phyloP scores from a whole-genome alignment of 2,797 vertebrate genomes.

The Enteromius thamalakanensis region DNA sequence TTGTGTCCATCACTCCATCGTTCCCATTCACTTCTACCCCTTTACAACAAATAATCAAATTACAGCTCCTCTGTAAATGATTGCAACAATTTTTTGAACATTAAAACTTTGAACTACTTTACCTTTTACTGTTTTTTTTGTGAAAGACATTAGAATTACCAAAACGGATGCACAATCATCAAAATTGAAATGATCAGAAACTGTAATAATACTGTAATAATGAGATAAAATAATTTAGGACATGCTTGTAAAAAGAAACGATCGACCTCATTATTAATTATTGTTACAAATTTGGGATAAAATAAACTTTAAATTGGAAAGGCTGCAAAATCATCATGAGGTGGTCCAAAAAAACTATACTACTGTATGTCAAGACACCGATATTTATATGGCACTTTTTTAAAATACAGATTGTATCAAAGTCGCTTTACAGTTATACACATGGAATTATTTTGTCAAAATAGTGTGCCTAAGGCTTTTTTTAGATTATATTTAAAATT shows the following conservation, averaged over 20 bases:
- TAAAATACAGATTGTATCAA: too few relatives aligned
- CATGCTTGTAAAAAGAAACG: not conserved
- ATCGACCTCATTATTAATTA: not conserved
- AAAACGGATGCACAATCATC: not conserved
- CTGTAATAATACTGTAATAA: not conserved
- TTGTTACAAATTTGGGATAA: not conserved
- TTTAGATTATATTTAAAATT: not conserved
- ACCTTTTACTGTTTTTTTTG: not conserved
- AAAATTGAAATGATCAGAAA: too few relatives aligned
- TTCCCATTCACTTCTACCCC: slow-evolving; percentile 24
- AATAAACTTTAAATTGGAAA: not conserved
- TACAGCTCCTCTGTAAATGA: not conserved
- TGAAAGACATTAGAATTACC: not conserved
- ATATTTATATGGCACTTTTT: too few relatives aligned
- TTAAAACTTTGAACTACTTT: not conserved
- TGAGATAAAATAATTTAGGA: not conserved
- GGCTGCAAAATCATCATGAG: not conserved
- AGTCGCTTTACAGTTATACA: too few relatives aligned
- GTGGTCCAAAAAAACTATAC: not conserved
- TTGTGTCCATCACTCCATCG: not conserved
- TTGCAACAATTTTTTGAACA: not conserved
- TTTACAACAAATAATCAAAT: slow-evolving; percentile 39
- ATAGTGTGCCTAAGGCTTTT: not conserved
- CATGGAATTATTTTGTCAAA: too few relatives aligned
- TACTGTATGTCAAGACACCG: too few relatives aligned